Conservation (phyloP, 2,888 invertebrate species). For the Hypolimnas misippus region DNA sequence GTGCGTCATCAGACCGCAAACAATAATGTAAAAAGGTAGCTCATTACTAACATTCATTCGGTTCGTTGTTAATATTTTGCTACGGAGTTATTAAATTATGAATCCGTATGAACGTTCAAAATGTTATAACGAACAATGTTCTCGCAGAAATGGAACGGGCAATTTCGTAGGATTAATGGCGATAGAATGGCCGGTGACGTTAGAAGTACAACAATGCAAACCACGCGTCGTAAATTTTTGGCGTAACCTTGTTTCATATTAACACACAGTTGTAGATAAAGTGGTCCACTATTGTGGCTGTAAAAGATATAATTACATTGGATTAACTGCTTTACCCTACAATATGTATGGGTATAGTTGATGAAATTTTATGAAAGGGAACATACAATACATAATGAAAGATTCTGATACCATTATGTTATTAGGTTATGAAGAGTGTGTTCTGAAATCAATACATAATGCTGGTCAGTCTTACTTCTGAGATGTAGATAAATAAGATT, state of each 20-base stretch:
- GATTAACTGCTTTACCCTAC: background rate
- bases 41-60: too few species aligned
- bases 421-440: too few species aligned
- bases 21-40: constrained; percentile 4
- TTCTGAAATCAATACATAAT: too few species aligned
- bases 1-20: constrained; percentile 4
- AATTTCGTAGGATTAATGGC: constrained; percentile 44
- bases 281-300: background rate
- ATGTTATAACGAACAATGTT: constrained; percentile 30
- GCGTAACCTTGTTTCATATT: constrained; percentile 20
- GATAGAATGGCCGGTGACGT: constrained; percentile 41
- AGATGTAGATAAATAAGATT: too few species aligned
- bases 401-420: too few species aligned
- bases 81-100: too few species aligned
- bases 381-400: too few species aligned
- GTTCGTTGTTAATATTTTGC: too few species aligned
- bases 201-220: constrained; percentile 32
- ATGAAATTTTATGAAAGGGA: background rate
- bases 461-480: too few species aligned
- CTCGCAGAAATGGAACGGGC: constrained; percentile 34
- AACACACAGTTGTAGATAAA: constrained; percentile 4
- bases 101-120: constrained; percentile 18
- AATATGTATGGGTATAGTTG: background rate
- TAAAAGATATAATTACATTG: background rate
- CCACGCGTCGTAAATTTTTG: constrained; percentile 31